Base-by-base conservation (phyloP, 2,888 invertebrate species). In the Clivina fossor region DNA sequence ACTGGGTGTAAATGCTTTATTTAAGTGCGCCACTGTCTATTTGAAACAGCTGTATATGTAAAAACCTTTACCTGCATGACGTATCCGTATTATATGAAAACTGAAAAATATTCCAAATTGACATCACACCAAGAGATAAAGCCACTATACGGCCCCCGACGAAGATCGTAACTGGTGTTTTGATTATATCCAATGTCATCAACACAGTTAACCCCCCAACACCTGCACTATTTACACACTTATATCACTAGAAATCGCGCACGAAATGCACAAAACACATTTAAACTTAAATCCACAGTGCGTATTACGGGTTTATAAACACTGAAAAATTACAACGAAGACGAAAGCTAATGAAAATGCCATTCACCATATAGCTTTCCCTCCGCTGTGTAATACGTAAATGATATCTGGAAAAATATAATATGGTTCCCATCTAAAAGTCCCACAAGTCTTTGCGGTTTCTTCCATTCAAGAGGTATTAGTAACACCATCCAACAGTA, bases 391-490 rank as follows among this genome's bases (percentile, higher is more conserved):
- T 53, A 58, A 48, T 49, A 58, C 50, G 49, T 46, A 50, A 49
- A 41, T 56, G 50, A 49, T 54, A 58, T 49, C 48, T 49, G 55
- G n/a, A 76, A 78, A 78, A 78, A 78, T 76, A 75, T 78, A 78
- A 78, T 76, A 75, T 78, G 78, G 79, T 78, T 78, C 76, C 77
- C 76, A 74, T 78, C 69, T 65, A 73, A 72, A 71, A 75, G 75
- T 76, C 77, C 78, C 78, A 77, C 74, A 76, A 78, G 74, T 72
- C 76, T 70, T 74, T 74, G 75, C 76, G 74, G 68, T 60, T 60
- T 63, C 66, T 55, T 58, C 46, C 58, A 57, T 58, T 37, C 37
- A 18, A 19, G 40, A 40, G 11, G 4, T 22, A 53, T 19, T 22
- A 15, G 28, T 53, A 20, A 30, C 11, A 22, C 53, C 53, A 53